Conservation (phyloP, 2,888 invertebrate genomes). For the Saturnia pavonia region DNA sequence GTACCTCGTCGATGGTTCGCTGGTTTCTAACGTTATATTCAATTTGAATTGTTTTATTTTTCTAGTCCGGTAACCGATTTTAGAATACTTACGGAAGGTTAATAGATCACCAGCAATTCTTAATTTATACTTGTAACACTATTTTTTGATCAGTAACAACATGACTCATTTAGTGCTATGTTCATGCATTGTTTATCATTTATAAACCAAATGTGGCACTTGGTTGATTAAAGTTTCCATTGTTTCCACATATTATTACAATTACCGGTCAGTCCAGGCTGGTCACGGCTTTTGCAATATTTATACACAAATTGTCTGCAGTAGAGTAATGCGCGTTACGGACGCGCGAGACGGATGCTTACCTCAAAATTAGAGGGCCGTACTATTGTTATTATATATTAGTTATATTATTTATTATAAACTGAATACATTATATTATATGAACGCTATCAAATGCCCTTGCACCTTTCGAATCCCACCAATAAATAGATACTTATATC, state of each 20-base stretch:
- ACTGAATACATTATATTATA: conserved; percentile 33
- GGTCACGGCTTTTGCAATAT: conserved; percentile 55
- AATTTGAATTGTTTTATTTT: conserved; percentile 34
- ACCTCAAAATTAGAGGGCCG: conserved; percentile 46
- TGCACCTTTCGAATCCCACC: conserved; percentile 38
- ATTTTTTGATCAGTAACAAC: background rate
- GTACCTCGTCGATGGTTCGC: conserved; percentile 37
- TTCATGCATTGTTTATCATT: conserved; percentile 24
- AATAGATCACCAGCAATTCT: background rate
- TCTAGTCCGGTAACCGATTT: conserved; percentile 36
- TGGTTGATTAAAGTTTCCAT: conserved; percentile 40
- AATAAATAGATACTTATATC: conserved; percentile 21
- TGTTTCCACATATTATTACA: conserved; percentile 53
- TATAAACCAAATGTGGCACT: conserved; percentile 31
- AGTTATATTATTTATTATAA: conserved; percentile 38
- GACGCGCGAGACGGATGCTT: conserved; percentile 53
- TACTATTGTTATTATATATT: conserved; percentile 29
- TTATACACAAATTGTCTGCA: conserved; percentile 47
- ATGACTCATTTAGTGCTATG: conserved; percentile 3
- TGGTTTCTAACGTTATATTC: conserved; percentile 37
- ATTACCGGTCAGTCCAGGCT: conserved; percentile 39
- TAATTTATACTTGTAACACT: background rate
- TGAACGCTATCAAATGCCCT: conserved; percentile 34
- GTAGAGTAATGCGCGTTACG: conserved; percentile 53
- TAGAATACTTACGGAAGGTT: background rate